Base-by-base conservation (phyloP, 2,888 invertebrate species). In the Euspilapteryx auroguttella region DNA sequence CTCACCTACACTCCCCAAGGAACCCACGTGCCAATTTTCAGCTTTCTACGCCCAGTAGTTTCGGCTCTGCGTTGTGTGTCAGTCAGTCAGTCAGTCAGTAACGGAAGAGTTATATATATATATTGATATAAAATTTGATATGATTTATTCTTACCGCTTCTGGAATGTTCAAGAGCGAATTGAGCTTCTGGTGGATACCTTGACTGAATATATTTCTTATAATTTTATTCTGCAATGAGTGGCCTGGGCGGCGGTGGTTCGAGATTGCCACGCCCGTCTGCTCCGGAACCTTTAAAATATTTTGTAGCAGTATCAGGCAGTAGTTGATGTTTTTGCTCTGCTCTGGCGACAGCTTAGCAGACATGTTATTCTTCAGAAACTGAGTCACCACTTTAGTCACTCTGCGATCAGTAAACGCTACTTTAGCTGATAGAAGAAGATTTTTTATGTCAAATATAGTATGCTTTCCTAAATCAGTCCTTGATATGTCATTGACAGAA, bases 151-250 rank as follows among this genome's bases (percentile, higher is more conserved):
- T 76, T 63, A 79, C 77, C 50, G 81, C 75, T 48, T 86, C 82
- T 12, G 82, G 71, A 42, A 82, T 79, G 4, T 80, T 79, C 78
- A 88, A 83, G 42, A 88, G 65, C 44, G 82, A 82, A 36, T 88
- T 79, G 31, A 89, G 65, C 39, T 86, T 58, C 55, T 87, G 87
- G 48, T 88, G 88, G 36, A 89, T 76, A 50, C 84, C 83, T 55
- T 87, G 86, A 34, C 86, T 85, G 49, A 89, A 89, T 12, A 89
- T 65, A 51, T 89, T 89, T 89, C 89, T 89, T 28, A 89, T 46
- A 32, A 89, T 85, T 47, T 83, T 81, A 54, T 89, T 88, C 55
- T 88, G 87, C 58, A 83, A 73, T n/a, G 76, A 29, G 46, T 66
- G 55, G 13, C 33, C n/a, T n/a, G n/a, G n/a, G n/a, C n/a, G n/a